Conservation (phyloP, 2,797 vertebrate species). For the Limnodromus scolopaceus region DNA sequence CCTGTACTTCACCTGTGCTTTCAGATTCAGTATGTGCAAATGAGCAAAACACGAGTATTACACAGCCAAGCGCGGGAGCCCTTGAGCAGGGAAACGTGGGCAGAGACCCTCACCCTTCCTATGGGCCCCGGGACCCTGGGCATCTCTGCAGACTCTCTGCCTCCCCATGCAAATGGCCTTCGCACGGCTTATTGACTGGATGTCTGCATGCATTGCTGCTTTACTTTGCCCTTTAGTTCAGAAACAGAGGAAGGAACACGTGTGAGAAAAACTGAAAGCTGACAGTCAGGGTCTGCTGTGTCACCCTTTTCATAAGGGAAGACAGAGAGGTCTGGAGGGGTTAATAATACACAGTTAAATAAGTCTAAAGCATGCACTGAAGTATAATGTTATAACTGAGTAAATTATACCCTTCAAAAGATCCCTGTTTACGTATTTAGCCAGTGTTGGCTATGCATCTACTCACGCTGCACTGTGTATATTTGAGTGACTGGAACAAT, state of each 20-base stretch:
- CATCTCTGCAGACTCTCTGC: background rate
- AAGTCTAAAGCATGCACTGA: background rate
- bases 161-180: background rate
- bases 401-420: conserved; percentile 57
- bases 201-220: background rate
- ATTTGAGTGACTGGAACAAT: conserved; percentile 36
- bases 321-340: background rate
- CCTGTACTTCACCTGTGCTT: background rate
- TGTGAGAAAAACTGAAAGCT: background rate
- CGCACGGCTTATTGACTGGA: background rate
- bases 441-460: background rate
- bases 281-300: background rate
- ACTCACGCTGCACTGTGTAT: background rate
- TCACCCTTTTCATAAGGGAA: background rate
- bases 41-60: background rate
- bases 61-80: background rate
- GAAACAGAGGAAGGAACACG: background rate
- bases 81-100: background rate
- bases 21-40: background rate
- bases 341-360: conserved; percentile 33
- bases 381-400: conserved; percentile 10
- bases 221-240: background rate
- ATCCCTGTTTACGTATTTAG: conserved; percentile 22
- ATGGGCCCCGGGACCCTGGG: accelerated
- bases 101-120: background rate